These are phyloP conservation scores for Cyanoramphus novaezelandiae DNA, from an alignment of 2,113 vertebrate genomes.

Conservation along the genomic window DNA sequence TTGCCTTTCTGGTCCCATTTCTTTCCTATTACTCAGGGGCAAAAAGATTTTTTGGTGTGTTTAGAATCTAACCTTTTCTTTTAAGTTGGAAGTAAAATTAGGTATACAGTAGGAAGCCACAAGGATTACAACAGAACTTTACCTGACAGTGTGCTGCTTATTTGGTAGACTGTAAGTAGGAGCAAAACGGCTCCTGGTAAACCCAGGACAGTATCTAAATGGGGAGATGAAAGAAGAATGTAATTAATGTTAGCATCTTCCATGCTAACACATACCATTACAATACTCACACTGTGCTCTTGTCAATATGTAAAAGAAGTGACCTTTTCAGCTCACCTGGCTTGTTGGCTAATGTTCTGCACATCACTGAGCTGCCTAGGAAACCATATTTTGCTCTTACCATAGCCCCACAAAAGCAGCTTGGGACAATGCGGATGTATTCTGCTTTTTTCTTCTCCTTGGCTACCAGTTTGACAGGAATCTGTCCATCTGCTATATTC, in stretches of 20 bases:
- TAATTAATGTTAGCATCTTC: conserved; percentile 46
- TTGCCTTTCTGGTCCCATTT: not conserved
- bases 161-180: too few relatives aligned
- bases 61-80: not conserved
- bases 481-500: not conserved
- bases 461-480: not conserved
- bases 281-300: not conserved
- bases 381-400: not conserved
- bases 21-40: not conserved
- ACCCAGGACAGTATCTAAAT: too few relatives aligned
- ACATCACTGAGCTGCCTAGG: conserved; percentile 24
- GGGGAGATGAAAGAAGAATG: conserved; percentile 15
- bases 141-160: not conserved
- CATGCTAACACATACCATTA: conserved; percentile 21
- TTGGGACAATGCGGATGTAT: not conserved
- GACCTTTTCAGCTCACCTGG: conserved; percentile 49
- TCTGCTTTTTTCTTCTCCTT: not conserved
- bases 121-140: not conserved
- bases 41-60: not conserved
- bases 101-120: not conserved
- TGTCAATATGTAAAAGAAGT: conserved; percentile 34
- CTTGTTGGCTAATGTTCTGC: not conserved
- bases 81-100: conserved; percentile 8
- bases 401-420: not conserved
- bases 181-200: too few relatives aligned